Conservation (phyloP, 2,797 vertebrate genomes). For the Cossypha polioptera region DNA sequence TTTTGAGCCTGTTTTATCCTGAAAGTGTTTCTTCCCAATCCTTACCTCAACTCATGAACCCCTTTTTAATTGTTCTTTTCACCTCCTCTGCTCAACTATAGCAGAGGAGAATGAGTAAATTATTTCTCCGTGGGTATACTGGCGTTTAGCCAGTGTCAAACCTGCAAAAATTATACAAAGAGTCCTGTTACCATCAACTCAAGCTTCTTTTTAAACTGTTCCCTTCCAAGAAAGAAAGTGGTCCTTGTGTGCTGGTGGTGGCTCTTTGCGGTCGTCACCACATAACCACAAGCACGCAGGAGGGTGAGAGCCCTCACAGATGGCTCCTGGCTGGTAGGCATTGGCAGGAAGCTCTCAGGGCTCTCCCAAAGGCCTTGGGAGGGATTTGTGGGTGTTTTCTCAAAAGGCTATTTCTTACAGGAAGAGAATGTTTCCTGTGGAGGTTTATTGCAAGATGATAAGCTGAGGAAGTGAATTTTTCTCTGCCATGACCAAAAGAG, state of each 20-base stretch:
- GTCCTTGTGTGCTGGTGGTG: neutral
- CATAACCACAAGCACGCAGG: accelerated
- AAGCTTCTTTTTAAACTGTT: neutral
- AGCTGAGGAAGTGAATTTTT: neutral
- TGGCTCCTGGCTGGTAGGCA: neutral
- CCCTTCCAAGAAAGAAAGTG: neutral
- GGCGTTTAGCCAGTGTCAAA: neutral
- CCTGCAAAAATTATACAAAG: neutral
- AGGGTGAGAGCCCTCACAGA: accelerated
- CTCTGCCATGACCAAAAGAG: neutral
- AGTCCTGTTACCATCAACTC: neutral
- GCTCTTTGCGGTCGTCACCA: neutral
- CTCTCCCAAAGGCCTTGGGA: neutral
- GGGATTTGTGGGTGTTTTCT: neutral
- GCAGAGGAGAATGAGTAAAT: neutral
- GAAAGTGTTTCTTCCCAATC: neutral
- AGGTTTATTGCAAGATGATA: neutral
- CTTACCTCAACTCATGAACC: neutral
- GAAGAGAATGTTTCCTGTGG: neutral
- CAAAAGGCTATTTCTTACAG: neutral
- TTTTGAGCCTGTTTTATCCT: neutral
- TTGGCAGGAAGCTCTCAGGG: neutral
- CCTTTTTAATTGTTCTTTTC: neutral
- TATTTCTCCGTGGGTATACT: neutral
- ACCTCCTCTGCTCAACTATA: neutral